Evolutionary conservation across 2,113 vertebrate genomes (phyloP).

Genomic region (Sterna hirundo): DNA sequence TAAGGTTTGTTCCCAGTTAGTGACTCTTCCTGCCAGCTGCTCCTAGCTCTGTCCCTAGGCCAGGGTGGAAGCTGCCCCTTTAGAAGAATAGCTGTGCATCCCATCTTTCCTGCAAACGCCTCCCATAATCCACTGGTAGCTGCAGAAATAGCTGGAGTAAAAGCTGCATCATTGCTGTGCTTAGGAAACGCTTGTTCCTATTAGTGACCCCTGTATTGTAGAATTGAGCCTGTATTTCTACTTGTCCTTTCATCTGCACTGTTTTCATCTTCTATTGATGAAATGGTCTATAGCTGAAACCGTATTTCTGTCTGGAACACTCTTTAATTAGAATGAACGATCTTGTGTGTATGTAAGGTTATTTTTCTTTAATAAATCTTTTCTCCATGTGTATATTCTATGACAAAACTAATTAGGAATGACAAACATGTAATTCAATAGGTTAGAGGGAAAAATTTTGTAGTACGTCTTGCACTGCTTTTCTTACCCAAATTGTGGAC

Average conservation of each 20-base stretch:
- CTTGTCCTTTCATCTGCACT: conserved; percentile 11
- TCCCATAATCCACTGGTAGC: not conserved
- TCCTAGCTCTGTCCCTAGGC: not conserved
- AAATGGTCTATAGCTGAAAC: conserved; percentile 3
- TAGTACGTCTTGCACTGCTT: conserved; percentile 25
- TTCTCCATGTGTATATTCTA: conserved; percentile 62
- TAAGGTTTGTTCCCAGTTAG: not conserved
- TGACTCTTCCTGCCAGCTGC: not conserved
- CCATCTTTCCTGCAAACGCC: not conserved
- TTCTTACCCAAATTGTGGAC: conserved; percentile 16
- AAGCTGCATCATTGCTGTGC: not conserved
- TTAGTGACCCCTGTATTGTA: not conserved
- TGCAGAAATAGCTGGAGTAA: not conserved
- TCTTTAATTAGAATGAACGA: conserved; percentile 74
- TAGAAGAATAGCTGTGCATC: not conserved
- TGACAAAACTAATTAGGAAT: conserved; percentile 71
- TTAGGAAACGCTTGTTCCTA: not conserved
- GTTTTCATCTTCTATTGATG: conserved; percentile 3
- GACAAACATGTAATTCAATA: conserved; percentile 64
- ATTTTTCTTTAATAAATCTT: conserved; percentile 76
- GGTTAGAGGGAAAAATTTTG: conserved; percentile 13
- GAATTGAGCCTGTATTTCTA: not conserved
- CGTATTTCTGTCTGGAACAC: conserved; percentile 52
- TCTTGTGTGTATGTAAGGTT: conserved; percentile 53
- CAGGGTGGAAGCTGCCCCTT: not conserved